phyloP scores from a whole-genome alignment of 2,113 vertebrate genomes.

The Scartelaos histophorus region DNA sequence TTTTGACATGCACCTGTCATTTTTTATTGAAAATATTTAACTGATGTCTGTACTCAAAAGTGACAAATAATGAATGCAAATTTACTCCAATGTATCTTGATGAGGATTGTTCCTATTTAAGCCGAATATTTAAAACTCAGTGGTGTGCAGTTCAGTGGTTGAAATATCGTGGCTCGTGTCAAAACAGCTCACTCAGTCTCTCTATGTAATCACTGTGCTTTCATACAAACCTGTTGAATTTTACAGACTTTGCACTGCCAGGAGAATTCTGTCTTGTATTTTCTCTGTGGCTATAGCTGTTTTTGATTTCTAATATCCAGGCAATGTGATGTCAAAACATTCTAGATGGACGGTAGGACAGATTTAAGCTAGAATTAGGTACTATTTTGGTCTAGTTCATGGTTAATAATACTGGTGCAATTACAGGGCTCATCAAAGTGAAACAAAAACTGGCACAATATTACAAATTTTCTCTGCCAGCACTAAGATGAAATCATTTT shows the following conservation, averaged over 20 bases:
- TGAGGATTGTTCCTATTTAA: not conserved
- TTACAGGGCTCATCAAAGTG: too few relatives aligned
- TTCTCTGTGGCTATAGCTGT: conserved; percentile 41
- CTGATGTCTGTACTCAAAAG: conserved; percentile 22
- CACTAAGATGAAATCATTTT: too few relatives aligned
- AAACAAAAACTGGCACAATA: too few relatives aligned
- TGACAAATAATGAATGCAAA: conserved; percentile 36
- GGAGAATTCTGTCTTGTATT: conserved; percentile 37
- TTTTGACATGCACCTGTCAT: conserved; percentile 2
- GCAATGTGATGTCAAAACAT: not conserved
- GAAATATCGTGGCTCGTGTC: conserved; percentile 44
- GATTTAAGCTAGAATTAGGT: not conserved
- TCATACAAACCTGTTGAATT: conserved; percentile 76
- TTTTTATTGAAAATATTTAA: conserved; percentile 33
- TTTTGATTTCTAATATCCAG: conserved; percentile 38
- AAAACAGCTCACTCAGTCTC: conserved; percentile 40
- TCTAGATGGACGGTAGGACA: not conserved
- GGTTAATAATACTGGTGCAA: too few relatives aligned
- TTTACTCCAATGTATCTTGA: conserved; percentile 35
- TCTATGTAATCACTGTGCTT: conserved; percentile 69
- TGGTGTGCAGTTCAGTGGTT: conserved; percentile 48
- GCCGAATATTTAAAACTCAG: conserved; percentile 20
- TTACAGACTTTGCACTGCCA: conserved; percentile 57
- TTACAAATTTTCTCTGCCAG: too few relatives aligned
- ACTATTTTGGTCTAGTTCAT: too few relatives aligned